phyloP scores from a whole-genome alignment of 2,888 invertebrate species.

The Odontocolon sp. region DNA sequence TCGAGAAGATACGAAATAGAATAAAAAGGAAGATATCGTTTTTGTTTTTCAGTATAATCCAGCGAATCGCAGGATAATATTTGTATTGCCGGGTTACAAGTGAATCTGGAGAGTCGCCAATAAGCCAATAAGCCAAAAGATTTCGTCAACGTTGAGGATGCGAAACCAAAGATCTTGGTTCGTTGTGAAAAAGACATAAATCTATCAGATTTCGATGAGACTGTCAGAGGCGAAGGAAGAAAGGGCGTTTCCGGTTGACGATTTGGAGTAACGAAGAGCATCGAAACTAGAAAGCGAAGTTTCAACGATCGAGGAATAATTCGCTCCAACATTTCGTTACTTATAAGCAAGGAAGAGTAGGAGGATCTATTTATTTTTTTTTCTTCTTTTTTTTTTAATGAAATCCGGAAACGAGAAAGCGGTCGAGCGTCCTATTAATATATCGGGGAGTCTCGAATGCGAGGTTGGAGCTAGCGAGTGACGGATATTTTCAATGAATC shows the following conservation, averaged over 20 bases:
- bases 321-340: neutral
- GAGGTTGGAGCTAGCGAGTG: slow-evolving; percentile 11
- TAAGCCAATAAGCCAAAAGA: slow-evolving; percentile 13
- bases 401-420: slow-evolving; percentile 64
- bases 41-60: slow-evolving; percentile 22
- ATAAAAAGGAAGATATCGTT: neutral
- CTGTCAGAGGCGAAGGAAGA: neutral
- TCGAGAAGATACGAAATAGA: neutral
- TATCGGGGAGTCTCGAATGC: slow-evolving; percentile 43
- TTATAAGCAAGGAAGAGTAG: neutral
- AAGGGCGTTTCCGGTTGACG: neutral
- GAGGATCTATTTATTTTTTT: neutral
- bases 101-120: slow-evolving; percentile 68
- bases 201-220: neutral
- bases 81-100: slow-evolving; percentile 66
- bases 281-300: neutral
- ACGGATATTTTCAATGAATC: slow-evolving; percentile 71
- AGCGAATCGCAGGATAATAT: slow-evolving; percentile 67
- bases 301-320: neutral
- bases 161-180: neutral
- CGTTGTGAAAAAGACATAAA: slow-evolving; percentile 5
- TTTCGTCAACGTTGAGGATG: neutral
- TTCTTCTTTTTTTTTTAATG: slow-evolving; percentile 8
- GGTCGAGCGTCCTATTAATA: slow-evolving; percentile 68
- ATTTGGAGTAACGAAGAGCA: no score